Evolutionary conservation across 2,797 vertebrate genomes (phyloP).

Genomic region (Bradypodion ventrale): DNA sequence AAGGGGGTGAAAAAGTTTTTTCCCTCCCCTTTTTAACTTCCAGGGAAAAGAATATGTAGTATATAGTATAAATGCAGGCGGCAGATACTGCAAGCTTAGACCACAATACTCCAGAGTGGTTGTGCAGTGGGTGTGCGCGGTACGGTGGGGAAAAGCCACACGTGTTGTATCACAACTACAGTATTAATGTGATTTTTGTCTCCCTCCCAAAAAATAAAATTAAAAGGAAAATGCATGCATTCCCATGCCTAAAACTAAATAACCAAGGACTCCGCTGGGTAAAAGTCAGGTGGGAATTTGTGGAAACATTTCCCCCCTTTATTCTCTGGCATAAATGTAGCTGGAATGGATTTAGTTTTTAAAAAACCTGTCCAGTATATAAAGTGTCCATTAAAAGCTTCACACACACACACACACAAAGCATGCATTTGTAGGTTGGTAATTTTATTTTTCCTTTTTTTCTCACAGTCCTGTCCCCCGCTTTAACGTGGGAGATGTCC

Average conservation of each 20-base stretch:
- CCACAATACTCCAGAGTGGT: slow-evolving; percentile 92
- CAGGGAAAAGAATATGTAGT: slow-evolving; percentile 87
- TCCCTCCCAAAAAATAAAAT: slow-evolving; percentile 77
- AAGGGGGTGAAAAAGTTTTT: slow-evolving; percentile 75
- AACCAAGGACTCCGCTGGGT: slow-evolving; percentile 79
- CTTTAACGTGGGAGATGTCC: slow-evolving; percentile 39
- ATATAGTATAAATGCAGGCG: slow-evolving; percentile 87
- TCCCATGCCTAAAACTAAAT: slow-evolving; percentile 79
- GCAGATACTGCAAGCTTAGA: slow-evolving; percentile 91
- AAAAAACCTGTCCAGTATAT: slow-evolving; percentile 53
- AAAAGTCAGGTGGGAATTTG: slow-evolving; percentile 76
- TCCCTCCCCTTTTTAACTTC: slow-evolving; percentile 75
- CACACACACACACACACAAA: no score
- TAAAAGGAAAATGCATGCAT: slow-evolving; percentile 87
- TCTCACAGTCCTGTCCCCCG: slow-evolving; percentile 12
- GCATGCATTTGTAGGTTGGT: slow-evolving; percentile 52
- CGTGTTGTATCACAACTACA: slow-evolving; percentile 99
- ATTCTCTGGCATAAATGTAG: slow-evolving; percentile 74
- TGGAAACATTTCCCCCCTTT: slow-evolving; percentile 75
- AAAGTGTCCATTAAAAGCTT: slow-evolving; percentile 62
- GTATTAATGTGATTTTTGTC: slow-evolving; percentile 83
- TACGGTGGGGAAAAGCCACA: slow-evolving; percentile 90
- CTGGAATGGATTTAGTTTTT: slow-evolving; percentile 71
- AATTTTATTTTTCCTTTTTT: slow-evolving; percentile 32
- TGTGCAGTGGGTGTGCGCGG: slow-evolving; percentile 96